These are phyloP conservation scores for Galerucella pusilla DNA, from an alignment of 2,888 invertebrate species.

Conservation along the genomic window DNA sequence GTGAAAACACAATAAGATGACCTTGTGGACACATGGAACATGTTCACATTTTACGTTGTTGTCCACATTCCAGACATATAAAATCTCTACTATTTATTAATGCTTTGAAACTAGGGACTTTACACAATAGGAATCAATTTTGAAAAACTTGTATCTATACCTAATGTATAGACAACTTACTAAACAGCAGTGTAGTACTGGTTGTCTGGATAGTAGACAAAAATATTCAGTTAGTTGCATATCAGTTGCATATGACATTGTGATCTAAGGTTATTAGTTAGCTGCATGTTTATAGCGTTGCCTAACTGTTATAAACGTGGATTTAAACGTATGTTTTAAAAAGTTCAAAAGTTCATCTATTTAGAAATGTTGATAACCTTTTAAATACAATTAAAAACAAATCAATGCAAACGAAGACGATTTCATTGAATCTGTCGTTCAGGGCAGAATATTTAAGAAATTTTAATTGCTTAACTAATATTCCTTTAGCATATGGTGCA, in stretches of 20 bases:
- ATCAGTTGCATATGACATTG: no score
- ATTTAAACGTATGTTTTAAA: neutral
- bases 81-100: no score
- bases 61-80: no score
- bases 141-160: no score
- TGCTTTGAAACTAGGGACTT: no score
- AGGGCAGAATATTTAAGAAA: neutral
- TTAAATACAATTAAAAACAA: neutral
- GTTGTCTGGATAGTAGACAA: neutral
- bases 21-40: no score
- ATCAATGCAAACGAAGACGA: neutral
- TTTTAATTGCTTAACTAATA: neutral
- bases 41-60: no score
- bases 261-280: neutral
- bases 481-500: slow-evolving; percentile 23
- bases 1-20: neutral
- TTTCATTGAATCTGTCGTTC: neutral
- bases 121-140: no score
- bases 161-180: neutral
- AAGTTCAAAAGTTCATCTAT: slow-evolving; percentile 15
- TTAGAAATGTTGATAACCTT: neutral
- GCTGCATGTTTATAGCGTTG: neutral
- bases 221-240: neutral
- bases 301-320: neutral
- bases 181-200: neutral